Evolutionary conservation across 1,140 invertebrate species (phyloP), one percentile per base, ranked within the genome.

Genomic region (Drosophila pseudoananassae): DNA sequence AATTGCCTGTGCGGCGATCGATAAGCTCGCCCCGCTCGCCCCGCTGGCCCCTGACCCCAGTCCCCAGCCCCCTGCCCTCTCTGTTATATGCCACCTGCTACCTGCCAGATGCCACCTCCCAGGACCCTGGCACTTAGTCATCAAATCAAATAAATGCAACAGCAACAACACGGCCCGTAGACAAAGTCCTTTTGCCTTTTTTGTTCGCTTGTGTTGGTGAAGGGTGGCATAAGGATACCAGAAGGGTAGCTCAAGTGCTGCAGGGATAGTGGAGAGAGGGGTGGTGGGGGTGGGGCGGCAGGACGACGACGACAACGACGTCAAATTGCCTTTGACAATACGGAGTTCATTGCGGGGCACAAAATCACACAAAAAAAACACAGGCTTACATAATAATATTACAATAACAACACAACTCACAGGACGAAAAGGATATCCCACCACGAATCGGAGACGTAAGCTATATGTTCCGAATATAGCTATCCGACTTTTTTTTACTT

Each of bases 291-390:
- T 4, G 12, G 7, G 57, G 43, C 15, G 40, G 25, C 38, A 51
- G 33, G 23, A 49, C 31, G 31, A 31, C 9, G 23, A 31, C 29
- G 29, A 31, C 31, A 10, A 31, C 8, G 31, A 36, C 47, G 33
- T 57, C 65, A 38, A 68, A 68, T 68, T 75, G 52, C 72, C 51
- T 75, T 64, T 57, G 72, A 83, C 78, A 88, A 88, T 87, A 78
- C 66, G 69, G 33, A 88, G 53, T 82, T 87, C 63, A 82, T 84
- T 84, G 63, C 59, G 63, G 47, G 46, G 31, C 17, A 64, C 60
- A 50, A 14, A 17, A 17, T 17, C 46, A 10, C 12, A 33, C 56
- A 64, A 52, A 31, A 77, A 77, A 75, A 54, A 58, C 45, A 50
- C 55, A 57, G 23, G 17, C 71, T 75, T 75, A 75, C 71, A 75